These are phyloP conservation scores for Tenthredo notha DNA, from an alignment of 2,888 invertebrate species.

Conservation along the genomic window DNA sequence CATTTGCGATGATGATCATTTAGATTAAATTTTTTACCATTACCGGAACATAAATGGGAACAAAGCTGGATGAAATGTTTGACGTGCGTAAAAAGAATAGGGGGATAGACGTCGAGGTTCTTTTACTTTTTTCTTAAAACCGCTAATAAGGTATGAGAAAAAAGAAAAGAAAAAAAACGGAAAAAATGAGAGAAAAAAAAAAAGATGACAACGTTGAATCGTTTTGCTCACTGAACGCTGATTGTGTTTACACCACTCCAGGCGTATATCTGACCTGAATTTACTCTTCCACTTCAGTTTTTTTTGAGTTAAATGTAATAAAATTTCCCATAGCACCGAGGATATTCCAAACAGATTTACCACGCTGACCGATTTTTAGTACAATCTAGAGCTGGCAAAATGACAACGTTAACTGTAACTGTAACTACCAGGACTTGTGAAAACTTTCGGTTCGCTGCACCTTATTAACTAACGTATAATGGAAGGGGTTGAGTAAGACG, in stretches of 20 bases:
- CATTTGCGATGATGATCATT: neutral
- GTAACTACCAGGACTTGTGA: constrained; percentile 11
- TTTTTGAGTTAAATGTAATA: neutral
- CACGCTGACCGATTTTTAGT: constrained; percentile 11
- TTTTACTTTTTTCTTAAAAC: neutral
- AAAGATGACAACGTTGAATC: neutral
- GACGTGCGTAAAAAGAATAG: neutral
- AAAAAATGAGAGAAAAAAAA: neutral
- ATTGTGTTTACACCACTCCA: neutral
- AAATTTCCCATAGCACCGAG: neutral
- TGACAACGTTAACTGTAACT: constrained; percentile 37
- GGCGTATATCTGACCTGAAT: constrained; percentile 3
- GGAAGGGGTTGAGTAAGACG: neutral
- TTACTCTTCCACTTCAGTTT: neutral
- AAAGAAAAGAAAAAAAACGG: neutral
- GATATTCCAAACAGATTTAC: constrained; percentile 26
- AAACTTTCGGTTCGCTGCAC: constrained; percentile 27
- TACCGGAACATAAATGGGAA: neutral
- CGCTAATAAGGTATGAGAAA: neutral
- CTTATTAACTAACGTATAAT: neutral
- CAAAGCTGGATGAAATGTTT: neutral
- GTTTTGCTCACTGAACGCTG: neutral
- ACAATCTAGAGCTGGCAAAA: neutral
- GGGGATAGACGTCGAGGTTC: neutral
- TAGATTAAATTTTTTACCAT: constrained; percentile 6